Evolutionary conservation across 2,113 vertebrate species (phyloP), one percentile per base, ranked within the genome.

Genomic region (Pelecanus crispus): DNA sequence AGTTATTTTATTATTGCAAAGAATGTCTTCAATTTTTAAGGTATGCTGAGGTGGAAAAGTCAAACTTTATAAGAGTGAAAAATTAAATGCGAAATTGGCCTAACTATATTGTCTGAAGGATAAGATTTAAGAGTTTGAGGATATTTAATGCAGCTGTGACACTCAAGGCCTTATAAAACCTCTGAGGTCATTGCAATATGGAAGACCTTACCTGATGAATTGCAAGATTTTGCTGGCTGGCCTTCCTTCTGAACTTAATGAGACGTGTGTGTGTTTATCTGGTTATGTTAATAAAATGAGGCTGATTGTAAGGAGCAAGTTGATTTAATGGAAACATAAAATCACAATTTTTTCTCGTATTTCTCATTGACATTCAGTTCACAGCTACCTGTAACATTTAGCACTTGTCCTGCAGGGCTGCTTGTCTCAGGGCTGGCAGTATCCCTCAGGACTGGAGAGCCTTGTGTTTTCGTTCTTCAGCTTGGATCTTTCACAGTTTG

Each of bases 1-100:
- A 86, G 29, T 81, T 90, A 89, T 92, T 90, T 94, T 86, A 86
- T 95, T 96, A 90, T 91, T 86, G 25, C 24, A 93, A 90, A 77
- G n/a, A 89, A 88, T 67, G n/a, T 22, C 42, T 96, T 80, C 89
- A 92, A 70, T 94, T 96, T 94, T 72, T 66, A 87, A 95, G 53
- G 52, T 67, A 88, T 18, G 74, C 50, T 83, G 59, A 90, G 78
- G 81, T 91, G 21, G 62, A 94, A 82, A 87, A 93, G 88, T 92
- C 79, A 90, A 86, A 87, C 75, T 94, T 74, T 14, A 31, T 66
- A 68, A 67, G 53, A 71, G 45, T 85, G 73, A 92, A 77, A 91
- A 91, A 84, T 79, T 81, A 95, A 78, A 96, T 66, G 80, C 63
- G 49, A 77, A 88, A 80, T 82, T 84, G 70, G n/a, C 38, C n/a